phyloP scores from a whole-genome alignment of 2,113 vertebrate genomes.

The Eidolon helvum region DNA sequence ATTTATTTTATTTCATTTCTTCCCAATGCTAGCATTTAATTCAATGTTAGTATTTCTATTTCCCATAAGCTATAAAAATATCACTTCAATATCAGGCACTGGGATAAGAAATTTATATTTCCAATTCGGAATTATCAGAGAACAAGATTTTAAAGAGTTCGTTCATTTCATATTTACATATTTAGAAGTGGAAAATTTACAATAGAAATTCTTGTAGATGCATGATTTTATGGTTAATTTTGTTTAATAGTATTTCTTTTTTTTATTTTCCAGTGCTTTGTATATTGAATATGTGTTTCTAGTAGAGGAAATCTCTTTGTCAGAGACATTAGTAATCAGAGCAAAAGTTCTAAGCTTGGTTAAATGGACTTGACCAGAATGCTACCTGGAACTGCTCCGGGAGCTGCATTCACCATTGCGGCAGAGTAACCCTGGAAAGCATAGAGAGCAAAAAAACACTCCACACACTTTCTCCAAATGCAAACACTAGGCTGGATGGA shows the following conservation, averaged over 20 bases:
- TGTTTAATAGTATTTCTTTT: neutral
- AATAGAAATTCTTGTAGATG: neutral
- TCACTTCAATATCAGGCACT: neutral
- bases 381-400: neutral
- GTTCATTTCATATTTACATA: neutral
- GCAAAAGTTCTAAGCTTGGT: neutral
- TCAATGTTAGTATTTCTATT: constrained; percentile 25
- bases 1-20: constrained; percentile 56
- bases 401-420: neutral
- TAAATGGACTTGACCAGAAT: neutral
- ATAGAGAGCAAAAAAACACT: neutral
- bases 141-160: constrained; percentile 1
- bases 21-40: constrained; percentile 41
- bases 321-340: neutral
- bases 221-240: neutral
- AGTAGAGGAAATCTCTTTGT: neutral
- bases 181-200: constrained; percentile 1
- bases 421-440: neutral
- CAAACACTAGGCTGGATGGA: neutral
- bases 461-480: neutral
- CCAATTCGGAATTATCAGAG: constrained; percentile 26
- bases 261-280: neutral
- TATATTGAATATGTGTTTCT: neutral
- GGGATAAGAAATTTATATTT: neutral
- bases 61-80: constrained; percentile 43